Conservation (phyloP, 2,888 invertebrate species). For the Lottia scabra region DNA sequence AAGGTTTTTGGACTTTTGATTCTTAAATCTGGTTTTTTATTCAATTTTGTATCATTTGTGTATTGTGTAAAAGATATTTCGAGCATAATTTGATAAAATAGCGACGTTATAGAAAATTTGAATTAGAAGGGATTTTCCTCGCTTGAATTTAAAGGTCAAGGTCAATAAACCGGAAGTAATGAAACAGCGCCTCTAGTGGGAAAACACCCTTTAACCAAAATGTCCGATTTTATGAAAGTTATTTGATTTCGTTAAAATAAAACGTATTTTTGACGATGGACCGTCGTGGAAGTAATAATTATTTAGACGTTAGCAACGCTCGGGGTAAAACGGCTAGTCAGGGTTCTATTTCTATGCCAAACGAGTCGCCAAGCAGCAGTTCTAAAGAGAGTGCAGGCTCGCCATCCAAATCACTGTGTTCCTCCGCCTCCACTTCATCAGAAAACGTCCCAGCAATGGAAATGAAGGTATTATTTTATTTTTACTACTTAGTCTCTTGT, state of each 20-base stretch:
- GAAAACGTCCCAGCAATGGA: slow-evolving; percentile 58
- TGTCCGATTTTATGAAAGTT: background rate
- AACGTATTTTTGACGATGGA: slow-evolving; percentile 13
- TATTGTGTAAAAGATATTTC: no score
- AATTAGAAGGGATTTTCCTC: no score
- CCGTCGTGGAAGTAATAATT: slow-evolving; percentile 21
- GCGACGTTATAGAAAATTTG: no score
- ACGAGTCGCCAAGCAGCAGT: slow-evolving; percentile 46
- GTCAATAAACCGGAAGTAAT: background rate
- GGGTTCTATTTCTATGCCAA: slow-evolving; percentile 35
- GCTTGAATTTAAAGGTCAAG: background rate
- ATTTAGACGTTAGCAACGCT: slow-evolving; percentile 5
- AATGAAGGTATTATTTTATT: slow-evolving; percentile 31
- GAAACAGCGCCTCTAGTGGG: background rate
- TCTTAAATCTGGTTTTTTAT: no score
- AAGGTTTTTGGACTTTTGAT: no score
- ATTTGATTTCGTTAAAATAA: background rate
- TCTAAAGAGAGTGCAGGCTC: slow-evolving; percentile 55
- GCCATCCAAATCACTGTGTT: slow-evolving; percentile 62
- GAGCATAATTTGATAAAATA: no score
- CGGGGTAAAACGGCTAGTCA: slow-evolving; percentile 15
- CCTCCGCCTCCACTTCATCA: slow-evolving; percentile 65
- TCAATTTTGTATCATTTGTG: no score
- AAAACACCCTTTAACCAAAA: background rate
- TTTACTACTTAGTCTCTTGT: no score